These are phyloP conservation scores for Entosphenus tridentatus DNA, from an alignment of 2,113 vertebrate genomes.

Conservation along the genomic window DNA sequence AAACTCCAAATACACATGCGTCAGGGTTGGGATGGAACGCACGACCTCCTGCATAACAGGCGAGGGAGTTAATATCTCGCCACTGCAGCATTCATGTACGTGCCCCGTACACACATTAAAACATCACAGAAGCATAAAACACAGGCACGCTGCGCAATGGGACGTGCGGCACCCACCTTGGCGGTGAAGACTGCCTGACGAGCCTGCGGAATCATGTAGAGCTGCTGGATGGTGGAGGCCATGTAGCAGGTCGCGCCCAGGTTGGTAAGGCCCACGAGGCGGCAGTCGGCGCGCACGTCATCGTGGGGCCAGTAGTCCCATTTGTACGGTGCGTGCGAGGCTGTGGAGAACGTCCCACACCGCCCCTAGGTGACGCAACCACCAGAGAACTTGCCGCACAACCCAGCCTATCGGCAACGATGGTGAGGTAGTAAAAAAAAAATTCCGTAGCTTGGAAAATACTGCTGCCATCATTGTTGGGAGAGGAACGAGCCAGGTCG, in stretches of 20 bases:
- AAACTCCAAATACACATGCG: too few relatives aligned
- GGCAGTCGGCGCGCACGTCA: slow-evolving; percentile 77
- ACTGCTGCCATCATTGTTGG: too few relatives aligned
- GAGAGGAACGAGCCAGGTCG: too few relatives aligned
- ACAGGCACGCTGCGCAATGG: neutral
- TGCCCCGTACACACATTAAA: neutral
- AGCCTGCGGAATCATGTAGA: slow-evolving; percentile 96
- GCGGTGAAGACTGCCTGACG: slow-evolving; percentile 91
- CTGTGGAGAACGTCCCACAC: slow-evolving; percentile 17
- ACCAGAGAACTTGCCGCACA: too few relatives aligned
- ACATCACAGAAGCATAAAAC: neutral
- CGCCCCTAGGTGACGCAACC: too few relatives aligned
- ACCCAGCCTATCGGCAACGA: too few relatives aligned
- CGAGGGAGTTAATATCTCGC: neutral
- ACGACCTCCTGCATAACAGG: too few relatives aligned
- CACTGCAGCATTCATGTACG: neutral
- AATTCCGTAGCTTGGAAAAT: too few relatives aligned
- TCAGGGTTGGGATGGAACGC: too few relatives aligned
- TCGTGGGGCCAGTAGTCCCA: slow-evolving; percentile 99
- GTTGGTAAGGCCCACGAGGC: slow-evolving; percentile 88
- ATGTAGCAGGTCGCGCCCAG: slow-evolving; percentile 90
- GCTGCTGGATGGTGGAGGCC: slow-evolving; percentile 92
- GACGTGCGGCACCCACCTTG: slow-evolving; percentile 29
- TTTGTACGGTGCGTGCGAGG: slow-evolving; percentile 91
- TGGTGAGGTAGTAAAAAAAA: too few relatives aligned